phyloP scores from a whole-genome alignment of 2,888 invertebrate genomes.

The Ormyrus pomaceus region DNA sequence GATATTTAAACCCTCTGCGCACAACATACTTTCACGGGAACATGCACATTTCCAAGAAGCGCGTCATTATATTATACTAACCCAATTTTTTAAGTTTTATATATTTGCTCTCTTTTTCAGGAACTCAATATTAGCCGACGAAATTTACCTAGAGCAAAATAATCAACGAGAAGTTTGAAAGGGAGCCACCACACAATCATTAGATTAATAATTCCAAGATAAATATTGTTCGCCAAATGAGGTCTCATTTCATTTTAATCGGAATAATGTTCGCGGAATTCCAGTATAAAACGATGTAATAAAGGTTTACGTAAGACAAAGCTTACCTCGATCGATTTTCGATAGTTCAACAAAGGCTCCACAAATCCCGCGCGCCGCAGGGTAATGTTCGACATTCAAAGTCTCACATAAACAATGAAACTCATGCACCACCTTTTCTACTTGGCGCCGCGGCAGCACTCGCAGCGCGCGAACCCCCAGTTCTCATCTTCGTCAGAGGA shows the following conservation, averaged over 20 bases:
- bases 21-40: too few species aligned
- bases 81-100: too few species aligned
- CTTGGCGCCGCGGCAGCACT: neutral
- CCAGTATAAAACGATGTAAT: conserved; percentile 18
- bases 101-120: too few species aligned
- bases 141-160: too few species aligned
- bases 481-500: conserved; percentile 2
- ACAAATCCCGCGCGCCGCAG: conserved; percentile 22
- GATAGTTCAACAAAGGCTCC: conserved; percentile 43
- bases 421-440: conserved; percentile 6
- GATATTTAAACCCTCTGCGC: too few species aligned
- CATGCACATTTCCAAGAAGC: too few species aligned
- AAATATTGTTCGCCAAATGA: too few species aligned
- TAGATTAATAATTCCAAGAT: too few species aligned
- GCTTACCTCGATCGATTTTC: conserved; percentile 37
- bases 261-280: conserved; percentile 1
- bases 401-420: conserved; percentile 38
- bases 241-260: neutral
- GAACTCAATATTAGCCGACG: too few species aligned
- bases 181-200: too few species aligned
- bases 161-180: too few species aligned
- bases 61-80: too few species aligned
- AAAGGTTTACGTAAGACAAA: conserved; percentile 31
- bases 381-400: conserved; percentile 41
- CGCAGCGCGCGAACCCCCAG: neutral